Evolutionary conservation across 2,888 invertebrate species (phyloP).

Genomic region (Agrochola litura): DNA sequence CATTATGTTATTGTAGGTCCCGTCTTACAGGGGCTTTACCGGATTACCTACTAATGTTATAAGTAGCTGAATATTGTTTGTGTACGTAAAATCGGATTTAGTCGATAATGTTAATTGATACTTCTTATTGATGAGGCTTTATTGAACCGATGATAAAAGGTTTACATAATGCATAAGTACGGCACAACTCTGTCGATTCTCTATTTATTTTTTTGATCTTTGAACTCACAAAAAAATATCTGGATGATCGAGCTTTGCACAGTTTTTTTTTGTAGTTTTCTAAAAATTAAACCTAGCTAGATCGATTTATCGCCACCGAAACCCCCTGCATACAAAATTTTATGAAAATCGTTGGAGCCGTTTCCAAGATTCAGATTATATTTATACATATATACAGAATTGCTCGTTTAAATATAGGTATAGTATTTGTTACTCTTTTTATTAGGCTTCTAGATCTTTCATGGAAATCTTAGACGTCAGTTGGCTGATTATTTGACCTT

Average conservation of each 20-base stretch:
- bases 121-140: background rate
- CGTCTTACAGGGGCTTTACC: slow-evolving; percentile 37
- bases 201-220: background rate
- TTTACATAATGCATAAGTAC: background rate
- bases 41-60: slow-evolving; percentile 49
- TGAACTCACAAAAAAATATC: background rate
- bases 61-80: slow-evolving; percentile 47
- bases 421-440: background rate
- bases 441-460: background rate
- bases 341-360: no score
- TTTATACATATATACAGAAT: no score
- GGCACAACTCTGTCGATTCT: no score
- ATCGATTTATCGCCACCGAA: no score
- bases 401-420: no score
- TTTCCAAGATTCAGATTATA: no score
- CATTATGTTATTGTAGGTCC: slow-evolving; percentile 46
- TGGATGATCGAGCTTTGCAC: no score
- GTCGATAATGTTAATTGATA: slow-evolving; percentile 37
- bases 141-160: background rate
- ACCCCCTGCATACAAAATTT: no score
- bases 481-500: background rate
- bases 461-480: background rate
- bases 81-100: slow-evolving; percentile 37
- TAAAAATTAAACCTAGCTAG: no score
- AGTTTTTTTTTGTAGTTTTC: no score